Evolutionary conservation across 2,113 vertebrate genomes (phyloP).

Genomic region (Coreoperca whiteheadi): DNA sequence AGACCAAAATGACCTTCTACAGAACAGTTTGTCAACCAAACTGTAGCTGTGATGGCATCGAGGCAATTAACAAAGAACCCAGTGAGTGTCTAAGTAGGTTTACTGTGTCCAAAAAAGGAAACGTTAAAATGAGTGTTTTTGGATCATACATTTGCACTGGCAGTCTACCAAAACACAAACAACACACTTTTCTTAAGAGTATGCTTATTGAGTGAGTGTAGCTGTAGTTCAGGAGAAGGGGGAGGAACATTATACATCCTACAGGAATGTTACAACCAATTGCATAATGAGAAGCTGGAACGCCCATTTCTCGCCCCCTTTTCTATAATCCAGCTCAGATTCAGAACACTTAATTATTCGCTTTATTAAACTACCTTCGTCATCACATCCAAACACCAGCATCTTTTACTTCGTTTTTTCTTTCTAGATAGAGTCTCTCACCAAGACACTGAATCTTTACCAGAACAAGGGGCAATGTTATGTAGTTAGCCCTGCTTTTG

Average conservation of each 20-base stretch:
- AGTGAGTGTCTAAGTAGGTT: neutral
- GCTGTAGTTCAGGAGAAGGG: neutral
- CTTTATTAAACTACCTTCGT: neutral
- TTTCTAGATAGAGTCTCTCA: neutral
- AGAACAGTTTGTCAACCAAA: constrained; percentile 3
- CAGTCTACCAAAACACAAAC: neutral
- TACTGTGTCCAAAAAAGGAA: constrained; percentile 11
- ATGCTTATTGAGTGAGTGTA: neutral
- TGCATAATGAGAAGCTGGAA: constrained; percentile 7
- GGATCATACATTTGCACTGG: neutral
- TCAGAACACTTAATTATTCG: neutral
- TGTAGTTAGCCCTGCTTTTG: too few species aligned
- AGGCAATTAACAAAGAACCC: constrained; percentile 3
- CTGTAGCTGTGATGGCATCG: neutral
- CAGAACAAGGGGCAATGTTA: neutral
- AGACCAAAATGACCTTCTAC: constrained; percentile 24
- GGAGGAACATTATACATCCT: constrained; percentile 6
- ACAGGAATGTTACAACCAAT: constrained; percentile 29
- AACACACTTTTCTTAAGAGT: neutral
- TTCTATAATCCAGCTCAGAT: neutral
- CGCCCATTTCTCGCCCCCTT: constrained; percentile 2
- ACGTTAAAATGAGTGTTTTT: neutral
- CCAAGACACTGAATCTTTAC: neutral
- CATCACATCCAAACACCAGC: neutral
- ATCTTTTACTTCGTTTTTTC: neutral